Conservation (phyloP, 2,888 invertebrate species). For the Coelopa pilipes region DNA sequence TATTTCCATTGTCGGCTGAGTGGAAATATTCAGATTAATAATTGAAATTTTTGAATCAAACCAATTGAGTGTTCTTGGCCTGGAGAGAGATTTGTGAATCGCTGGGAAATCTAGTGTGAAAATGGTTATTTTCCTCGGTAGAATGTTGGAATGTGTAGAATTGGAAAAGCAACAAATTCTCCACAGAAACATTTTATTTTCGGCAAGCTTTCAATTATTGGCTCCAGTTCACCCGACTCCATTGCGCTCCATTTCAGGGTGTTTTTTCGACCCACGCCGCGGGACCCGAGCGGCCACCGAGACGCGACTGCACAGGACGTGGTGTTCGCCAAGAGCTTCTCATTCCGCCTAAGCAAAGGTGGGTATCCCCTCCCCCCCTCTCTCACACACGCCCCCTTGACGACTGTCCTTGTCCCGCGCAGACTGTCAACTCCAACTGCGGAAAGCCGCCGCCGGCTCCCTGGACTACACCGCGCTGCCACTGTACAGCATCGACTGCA, state of each 20-base stretch:
- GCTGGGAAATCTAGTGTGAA: too few species aligned
- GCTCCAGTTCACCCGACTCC: too few species aligned
- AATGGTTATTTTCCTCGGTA: too few species aligned
- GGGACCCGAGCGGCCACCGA: slow-evolving; percentile 39
- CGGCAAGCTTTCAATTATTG: too few species aligned
- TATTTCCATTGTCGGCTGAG: too few species aligned
- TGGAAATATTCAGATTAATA: too few species aligned
- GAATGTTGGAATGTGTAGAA: too few species aligned
- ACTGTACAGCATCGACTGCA: slow-evolving; percentile 57
- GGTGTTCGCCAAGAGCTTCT: slow-evolving; percentile 52
- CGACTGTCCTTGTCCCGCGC: not conserved
- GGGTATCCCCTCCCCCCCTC: slow-evolving; percentile 25
- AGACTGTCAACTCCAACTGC: slow-evolving; percentile 59
- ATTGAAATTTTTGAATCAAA: too few species aligned
- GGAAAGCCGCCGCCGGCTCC: slow-evolving; percentile 52
- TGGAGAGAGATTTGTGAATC: too few species aligned
- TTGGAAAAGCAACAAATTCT: too few species aligned
- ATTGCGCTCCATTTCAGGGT: slow-evolving; percentile 45
- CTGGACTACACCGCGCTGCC: slow-evolving; percentile 58
- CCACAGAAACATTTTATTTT: too few species aligned
- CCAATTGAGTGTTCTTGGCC: too few species aligned
- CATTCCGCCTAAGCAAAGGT: slow-evolving; percentile 56
- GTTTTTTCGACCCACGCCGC: slow-evolving; percentile 51
- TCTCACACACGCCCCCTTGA: not conserved
- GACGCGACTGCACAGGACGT: slow-evolving; percentile 42